These are phyloP conservation scores for Lanistes nyassanus DNA, from an alignment of 1,140 invertebrate species.

Conservation along the genomic window DNA sequence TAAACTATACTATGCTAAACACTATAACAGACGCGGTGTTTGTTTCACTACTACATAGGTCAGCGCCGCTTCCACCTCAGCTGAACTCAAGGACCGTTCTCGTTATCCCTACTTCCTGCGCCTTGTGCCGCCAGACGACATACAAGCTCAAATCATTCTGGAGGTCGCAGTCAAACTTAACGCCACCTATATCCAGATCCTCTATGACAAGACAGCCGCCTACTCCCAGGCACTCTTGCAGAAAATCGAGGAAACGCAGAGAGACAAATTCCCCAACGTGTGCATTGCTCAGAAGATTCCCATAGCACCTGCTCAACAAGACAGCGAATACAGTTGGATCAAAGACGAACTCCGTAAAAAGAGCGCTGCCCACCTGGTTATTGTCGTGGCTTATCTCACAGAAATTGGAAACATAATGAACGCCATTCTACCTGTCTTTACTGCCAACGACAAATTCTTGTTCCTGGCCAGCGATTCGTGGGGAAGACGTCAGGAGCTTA, in stretches of 20 bases:
- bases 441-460: constrained; percentile 12
- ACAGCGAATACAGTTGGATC: constrained; percentile 16
- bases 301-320: background rate
- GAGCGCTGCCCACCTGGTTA: constrained; percentile 21
- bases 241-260: constrained; percentile 12
- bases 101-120: constrained; percentile 81
- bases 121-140: constrained; percentile 81
- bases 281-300: constrained; percentile 43
- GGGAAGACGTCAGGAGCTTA: constrained; percentile 6
- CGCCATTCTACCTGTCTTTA: constrained; percentile 10
- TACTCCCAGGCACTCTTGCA: constrained; percentile 24
- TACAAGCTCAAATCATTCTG: constrained; percentile 78
- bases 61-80: constrained; percentile 80
- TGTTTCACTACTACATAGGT: constrained; percentile 69
- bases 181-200: constrained; percentile 42
- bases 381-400: constrained; percentile 21
- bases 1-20: no score
- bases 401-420: background rate
- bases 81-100: constrained; percentile 78
- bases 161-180: constrained; percentile 29
- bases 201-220: constrained; percentile 29
- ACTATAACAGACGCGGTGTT: no score
- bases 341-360: constrained; percentile 15
- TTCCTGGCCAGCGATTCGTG: constrained; percentile 27
- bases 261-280: constrained; percentile 19